Evolutionary conservation across 1,140 invertebrate species (phyloP), one percentile per base, ranked within the genome.

Genomic region (Onthophagus taurus): DNA sequence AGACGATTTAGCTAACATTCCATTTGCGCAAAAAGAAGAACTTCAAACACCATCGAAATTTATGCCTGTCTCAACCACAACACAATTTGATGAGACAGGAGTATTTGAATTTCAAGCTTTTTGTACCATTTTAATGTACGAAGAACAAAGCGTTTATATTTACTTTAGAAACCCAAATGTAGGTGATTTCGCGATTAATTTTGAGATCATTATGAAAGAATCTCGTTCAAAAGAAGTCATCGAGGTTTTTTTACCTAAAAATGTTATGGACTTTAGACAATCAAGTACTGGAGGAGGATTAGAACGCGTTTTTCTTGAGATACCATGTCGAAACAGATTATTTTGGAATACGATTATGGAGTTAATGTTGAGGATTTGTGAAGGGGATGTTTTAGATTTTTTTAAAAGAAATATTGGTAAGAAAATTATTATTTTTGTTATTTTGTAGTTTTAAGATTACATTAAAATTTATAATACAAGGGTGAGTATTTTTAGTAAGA

Each of bases 181-280:
- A n/a, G 59, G 59, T 2, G 58, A 58, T 49, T 61, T 57, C 31
- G 51, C 52, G 7, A 42, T 59, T 2, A 46, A 50, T 11, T 24
- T 61, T 7, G 23, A 31, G 0, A 48, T 49, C 3, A 36, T 18
- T 1, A 24, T 30, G 4, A 42, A 44, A 41, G n/a, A 26, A 21
- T 3, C 30, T 17, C 9, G 14, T 8, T 8, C 37, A 8, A 30
- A 47, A 21, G 21, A 31, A 37, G 23, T 47, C 6, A 45, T 41
- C 24, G 5, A 8, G n/a, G 20, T 55, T 2, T n/a, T 13, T 3
- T 6, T 59, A 14, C 57, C 51, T 9, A 20, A 48, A n/a, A 44
- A 33, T 4, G 55, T 49, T 13, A 19, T n/a, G 18, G 6, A 9
- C 2, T 21, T 7, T 13, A 6, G 11, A 8, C 11, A 20, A 12